Percentiles rank a stretch among this genome's conserved stretches.
These are phyloP conservation scores for Cephus spinipes DNA, from an alignment of 2,888 invertebrate genomes.

Conservation along the genomic window DNA sequence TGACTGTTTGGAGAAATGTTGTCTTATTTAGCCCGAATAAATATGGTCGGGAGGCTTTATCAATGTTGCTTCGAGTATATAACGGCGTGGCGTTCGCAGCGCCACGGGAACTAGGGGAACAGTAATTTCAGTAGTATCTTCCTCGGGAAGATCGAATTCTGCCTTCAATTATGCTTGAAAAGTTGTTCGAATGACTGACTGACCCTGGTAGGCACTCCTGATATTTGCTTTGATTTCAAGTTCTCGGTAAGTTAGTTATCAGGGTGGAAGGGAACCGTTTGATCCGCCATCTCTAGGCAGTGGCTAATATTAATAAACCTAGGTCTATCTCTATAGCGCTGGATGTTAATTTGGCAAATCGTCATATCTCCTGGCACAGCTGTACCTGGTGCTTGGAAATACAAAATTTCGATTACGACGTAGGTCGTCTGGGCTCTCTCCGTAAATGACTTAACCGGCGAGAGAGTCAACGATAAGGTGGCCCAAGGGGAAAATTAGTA, in stretches of 20 bases:
- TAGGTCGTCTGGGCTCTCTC: neutral
- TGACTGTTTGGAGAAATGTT: neutral
- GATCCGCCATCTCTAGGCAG: neutral
- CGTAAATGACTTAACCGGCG: neutral
- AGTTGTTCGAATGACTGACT: neutral
- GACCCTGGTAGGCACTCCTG: constrained; percentile 59
- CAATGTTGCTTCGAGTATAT: neutral
- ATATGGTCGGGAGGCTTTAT: neutral
- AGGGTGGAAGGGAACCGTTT: neutral
- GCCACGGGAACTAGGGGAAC: no score
- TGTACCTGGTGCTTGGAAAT: neutral
- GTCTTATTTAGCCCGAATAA: neutral
- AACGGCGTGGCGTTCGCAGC: no score
- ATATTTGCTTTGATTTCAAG: constrained; percentile 66
- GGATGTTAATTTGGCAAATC: neutral
- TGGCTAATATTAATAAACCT: neutral
- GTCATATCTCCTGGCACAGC: neutral
- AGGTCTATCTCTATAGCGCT: neutral
- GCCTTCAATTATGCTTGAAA: neutral
- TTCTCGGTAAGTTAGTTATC: constrained; percentile 64
- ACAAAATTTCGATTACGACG: neutral
- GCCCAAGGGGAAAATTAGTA: neutral
- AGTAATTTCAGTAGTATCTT: neutral
- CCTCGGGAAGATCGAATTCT: neutral
- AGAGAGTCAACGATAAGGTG: neutral